Evolutionary conservation across 2,888 invertebrate genomes (phyloP).

Genomic region (Leptopilina drosophilae): DNA sequence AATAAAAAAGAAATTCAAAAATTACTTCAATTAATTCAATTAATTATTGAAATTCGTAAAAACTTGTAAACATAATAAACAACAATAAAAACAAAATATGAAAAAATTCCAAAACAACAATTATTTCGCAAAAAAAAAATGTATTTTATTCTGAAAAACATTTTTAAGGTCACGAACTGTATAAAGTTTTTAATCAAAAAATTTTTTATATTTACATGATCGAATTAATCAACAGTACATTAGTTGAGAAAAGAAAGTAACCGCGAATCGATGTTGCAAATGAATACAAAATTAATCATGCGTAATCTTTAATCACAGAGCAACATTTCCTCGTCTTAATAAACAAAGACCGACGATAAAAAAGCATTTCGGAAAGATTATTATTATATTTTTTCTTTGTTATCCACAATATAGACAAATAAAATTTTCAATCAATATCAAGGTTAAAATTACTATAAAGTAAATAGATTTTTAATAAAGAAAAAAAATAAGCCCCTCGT

Average conservation of each 20-base stretch:
- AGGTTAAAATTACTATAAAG: not conserved
- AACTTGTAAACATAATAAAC: too few relatives aligned
- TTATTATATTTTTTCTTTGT: not conserved
- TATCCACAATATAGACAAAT: not conserved
- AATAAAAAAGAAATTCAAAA: constrained; percentile 31
- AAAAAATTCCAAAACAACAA: not conserved
- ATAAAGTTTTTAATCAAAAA: not conserved
- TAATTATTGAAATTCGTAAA: too few relatives aligned
- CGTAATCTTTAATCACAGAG: constrained; percentile 26
- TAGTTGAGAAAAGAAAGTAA: constrained; percentile 10
- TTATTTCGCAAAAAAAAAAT: not conserved
- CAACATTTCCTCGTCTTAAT: constrained; percentile 19
- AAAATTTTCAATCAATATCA: not conserved
- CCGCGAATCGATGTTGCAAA: constrained; percentile 5
- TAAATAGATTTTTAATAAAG: too few relatives aligned
- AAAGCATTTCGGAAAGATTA: constrained; percentile 7
- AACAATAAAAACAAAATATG: too few relatives aligned
- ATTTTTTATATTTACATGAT: not conserved
- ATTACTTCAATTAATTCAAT: not conserved
- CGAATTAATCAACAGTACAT: constrained; percentile 11
- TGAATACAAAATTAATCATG: constrained; percentile 30
- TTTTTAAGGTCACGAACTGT: constrained; percentile 18
- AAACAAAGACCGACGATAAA: not conserved
- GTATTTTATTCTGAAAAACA: not conserved
- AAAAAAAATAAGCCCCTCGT: too few relatives aligned